Percentiles rank a stretch among this genome's conserved stretches.
phyloP scores from a whole-genome alignment of 2,888 invertebrate species.

The Pollenia labialis region DNA sequence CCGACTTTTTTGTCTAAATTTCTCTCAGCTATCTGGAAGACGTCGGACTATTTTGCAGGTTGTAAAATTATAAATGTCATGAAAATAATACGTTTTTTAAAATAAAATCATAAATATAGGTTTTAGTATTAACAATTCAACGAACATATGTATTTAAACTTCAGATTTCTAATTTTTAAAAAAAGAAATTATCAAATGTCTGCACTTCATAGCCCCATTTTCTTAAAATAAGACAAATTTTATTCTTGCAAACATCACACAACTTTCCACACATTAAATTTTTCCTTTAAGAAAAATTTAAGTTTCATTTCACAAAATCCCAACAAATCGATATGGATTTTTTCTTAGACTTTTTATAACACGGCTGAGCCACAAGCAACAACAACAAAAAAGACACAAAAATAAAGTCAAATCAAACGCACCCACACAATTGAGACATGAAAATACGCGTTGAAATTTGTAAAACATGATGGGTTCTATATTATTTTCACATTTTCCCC shows the following conservation, averaged over 20 bases:
- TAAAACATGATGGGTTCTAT: conserved; percentile 69
- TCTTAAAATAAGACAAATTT: conserved; percentile 26
- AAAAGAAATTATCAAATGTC: not conserved
- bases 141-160: too few relatives aligned
- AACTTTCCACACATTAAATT: conserved; percentile 59
- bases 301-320: conserved; percentile 61
- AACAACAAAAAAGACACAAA: conserved; percentile 13
- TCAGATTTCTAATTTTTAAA: too few relatives aligned
- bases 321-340: conserved; percentile 72
- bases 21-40: too few relatives aligned
- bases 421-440: conserved; percentile 72
- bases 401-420: conserved; percentile 62
- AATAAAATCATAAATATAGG: too few relatives aligned
- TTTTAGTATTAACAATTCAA: too few relatives aligned
- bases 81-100: too few relatives aligned
- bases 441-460: conserved; percentile 72
- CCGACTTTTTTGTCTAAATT: too few relatives aligned
- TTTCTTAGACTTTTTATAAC: conserved; percentile 45
- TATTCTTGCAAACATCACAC: not conserved
- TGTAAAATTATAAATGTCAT: too few relatives aligned
- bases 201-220: not conserved
- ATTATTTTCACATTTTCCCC: conserved; percentile 61
- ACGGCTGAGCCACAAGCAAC: conserved; percentile 52
- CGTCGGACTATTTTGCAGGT: too few relatives aligned
- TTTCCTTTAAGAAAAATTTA: conserved; percentile 45